Conservation (phyloP, 53 echinoderm and acorn worm species). For the Echinarachnius parma region DNA sequence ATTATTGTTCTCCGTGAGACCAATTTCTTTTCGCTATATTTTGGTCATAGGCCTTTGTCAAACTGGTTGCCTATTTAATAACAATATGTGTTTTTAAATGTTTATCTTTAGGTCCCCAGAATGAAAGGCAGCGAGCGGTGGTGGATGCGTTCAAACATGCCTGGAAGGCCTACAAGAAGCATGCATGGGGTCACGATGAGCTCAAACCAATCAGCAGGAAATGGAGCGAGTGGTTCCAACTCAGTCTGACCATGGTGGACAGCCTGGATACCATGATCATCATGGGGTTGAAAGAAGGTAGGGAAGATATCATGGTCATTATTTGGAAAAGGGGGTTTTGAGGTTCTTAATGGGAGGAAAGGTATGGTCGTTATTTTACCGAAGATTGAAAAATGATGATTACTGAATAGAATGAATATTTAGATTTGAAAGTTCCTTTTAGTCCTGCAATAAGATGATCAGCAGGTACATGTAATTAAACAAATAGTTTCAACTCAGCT, state of each 20-base stretch:
- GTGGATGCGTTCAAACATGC: slow-evolving; percentile 92
- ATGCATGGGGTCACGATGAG: slow-evolving; percentile 97
- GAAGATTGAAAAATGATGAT: too few relatives aligned
- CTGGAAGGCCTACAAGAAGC: slow-evolving; percentile 83
- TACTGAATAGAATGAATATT: too few relatives aligned
- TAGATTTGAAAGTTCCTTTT: too few relatives aligned
- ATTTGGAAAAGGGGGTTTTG: too few relatives aligned
- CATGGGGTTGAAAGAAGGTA: slow-evolving; percentile 88
- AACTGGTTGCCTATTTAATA: too few relatives aligned
- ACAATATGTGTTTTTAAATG: too few relatives aligned
- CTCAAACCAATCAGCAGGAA: slow-evolving; percentile 82
- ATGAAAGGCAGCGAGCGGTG: slow-evolving; percentile 78
- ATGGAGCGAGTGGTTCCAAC: slow-evolving; percentile 81
- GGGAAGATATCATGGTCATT: slow-evolving; percentile 16
- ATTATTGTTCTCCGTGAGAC: too few relatives aligned
- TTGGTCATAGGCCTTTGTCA: too few relatives aligned
- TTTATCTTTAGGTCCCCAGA: slow-evolving; percentile 77
- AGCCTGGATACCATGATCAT: slow-evolving; percentile 92
- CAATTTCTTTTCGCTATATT: too few relatives aligned
- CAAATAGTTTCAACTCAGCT: slow-evolving; percentile 87
- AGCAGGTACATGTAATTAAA: slow-evolving; percentile 57
- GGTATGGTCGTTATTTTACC: too few relatives aligned
- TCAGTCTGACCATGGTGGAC: slow-evolving; percentile 87
- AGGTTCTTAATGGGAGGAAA: too few relatives aligned
- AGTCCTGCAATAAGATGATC: too few relatives aligned